Evolutionary conservation across 2,113 vertebrate species (phyloP).

Genomic region (Excalfactoria chinensis): DNA sequence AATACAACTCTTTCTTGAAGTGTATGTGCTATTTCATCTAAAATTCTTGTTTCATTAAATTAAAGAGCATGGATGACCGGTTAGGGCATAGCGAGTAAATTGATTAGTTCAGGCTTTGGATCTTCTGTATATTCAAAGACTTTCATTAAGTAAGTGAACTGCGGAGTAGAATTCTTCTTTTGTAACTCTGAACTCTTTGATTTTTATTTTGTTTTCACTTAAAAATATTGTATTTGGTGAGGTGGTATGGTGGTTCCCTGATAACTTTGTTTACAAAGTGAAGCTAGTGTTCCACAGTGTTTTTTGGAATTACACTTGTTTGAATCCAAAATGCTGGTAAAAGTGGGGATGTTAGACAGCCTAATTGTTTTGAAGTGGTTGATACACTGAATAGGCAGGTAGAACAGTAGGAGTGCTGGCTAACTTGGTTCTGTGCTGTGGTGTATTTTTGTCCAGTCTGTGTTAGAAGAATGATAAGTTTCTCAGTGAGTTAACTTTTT

Average conservation of each 20-base stretch:
- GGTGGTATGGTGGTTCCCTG: background rate
- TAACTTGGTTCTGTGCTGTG: background rate
- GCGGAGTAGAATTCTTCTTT: slow-evolving; percentile 76
- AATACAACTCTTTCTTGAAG: slow-evolving; percentile 86
- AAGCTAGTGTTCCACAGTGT: background rate
- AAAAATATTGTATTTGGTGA: slow-evolving; percentile 27
- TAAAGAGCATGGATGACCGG: slow-evolving; percentile 84
- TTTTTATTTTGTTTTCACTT: slow-evolving; percentile 47
- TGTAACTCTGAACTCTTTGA: slow-evolving; percentile 69
- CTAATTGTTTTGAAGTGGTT: background rate
- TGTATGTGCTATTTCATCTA: slow-evolving; percentile 84
- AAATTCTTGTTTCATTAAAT: slow-evolving; percentile 88
- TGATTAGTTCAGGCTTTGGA: slow-evolving; percentile 86
- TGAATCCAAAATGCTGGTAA: background rate
- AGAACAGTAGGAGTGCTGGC: background rate
- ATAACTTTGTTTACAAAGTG: background rate
- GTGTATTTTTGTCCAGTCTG: background rate
- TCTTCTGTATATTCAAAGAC: slow-evolving; percentile 82
- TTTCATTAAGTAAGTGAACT: slow-evolving; percentile 81
- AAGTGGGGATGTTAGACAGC: background rate
- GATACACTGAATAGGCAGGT: background rate
- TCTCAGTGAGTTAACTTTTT: background rate
- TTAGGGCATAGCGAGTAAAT: slow-evolving; percentile 82
- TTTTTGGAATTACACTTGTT: background rate
- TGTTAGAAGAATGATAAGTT: background rate